Percentiles rank a stretch among this genome's conserved stretches.
phyloP scores from a whole-genome alignment of 2,797 vertebrate genomes.

The Spondyliosoma cantharus region DNA sequence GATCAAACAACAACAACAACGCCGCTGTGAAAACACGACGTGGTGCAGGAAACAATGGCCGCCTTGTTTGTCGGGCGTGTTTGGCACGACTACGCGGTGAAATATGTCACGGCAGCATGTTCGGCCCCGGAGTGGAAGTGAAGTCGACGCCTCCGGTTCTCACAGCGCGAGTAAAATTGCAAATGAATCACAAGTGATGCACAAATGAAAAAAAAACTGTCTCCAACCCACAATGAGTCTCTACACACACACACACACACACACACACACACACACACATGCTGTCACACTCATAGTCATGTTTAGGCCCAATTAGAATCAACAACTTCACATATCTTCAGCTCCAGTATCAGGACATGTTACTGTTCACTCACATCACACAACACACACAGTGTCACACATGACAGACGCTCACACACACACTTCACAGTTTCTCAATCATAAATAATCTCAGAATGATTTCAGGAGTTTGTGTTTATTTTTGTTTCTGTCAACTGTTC shows the following conservation, averaged over 20 bases:
- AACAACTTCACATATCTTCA: constrained; percentile 29
- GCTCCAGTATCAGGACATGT: constrained; percentile 3
- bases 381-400: constrained; percentile 5
- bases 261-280: constrained; percentile 6
- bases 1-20: constrained; percentile 11
- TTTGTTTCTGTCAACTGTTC: not conserved
- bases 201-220: constrained; percentile 16
- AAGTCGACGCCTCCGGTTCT: constrained; percentile 67
- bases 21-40: constrained; percentile 31
- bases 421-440: constrained; percentile 1
- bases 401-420: constrained; percentile 20
- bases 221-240: constrained; percentile 11
- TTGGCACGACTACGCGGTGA: constrained; percentile 55
- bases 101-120: constrained; percentile 72
- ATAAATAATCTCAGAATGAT: constrained; percentile 6
- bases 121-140: constrained; percentile 61
- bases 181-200: constrained; percentile 69
- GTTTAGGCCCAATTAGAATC: constrained; percentile 46
- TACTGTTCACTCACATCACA: not conserved
- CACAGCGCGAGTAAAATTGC: constrained; percentile 66
- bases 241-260: not conserved
- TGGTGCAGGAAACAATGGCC: constrained; percentile 43
- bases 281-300: constrained; percentile 12
- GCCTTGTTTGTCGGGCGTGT: constrained; percentile 35
- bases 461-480: constrained; percentile 2